Evolutionary conservation across 2,888 invertebrate species (phyloP), one percentile per base, ranked within the genome.

Genomic region (Escarpia spicata): DNA sequence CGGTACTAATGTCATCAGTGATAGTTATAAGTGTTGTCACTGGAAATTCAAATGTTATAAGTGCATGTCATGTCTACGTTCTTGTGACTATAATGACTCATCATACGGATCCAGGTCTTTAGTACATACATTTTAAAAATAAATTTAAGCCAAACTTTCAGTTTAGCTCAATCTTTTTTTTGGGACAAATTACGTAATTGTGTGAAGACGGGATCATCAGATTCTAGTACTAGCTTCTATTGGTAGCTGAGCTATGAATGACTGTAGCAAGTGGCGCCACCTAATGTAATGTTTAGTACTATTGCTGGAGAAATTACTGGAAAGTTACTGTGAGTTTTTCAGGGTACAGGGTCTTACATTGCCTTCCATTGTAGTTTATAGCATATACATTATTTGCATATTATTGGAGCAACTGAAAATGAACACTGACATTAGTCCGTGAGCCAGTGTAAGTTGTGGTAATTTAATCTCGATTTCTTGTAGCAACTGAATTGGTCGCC

Each of bases 401-500:
- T 75, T 75, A 6, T 75, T 6, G 19, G 26, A 75, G 3, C 19
- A 75, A 26, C 26, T 15, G 19, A 4, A n/a, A 26, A 15, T 75
- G n/a, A 75, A 75, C 75, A 75, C n/a, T 75, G 75, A 19, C 75
- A 75, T 75, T 75, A 75, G 75, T 26, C 75, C 1, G 6, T n/a
- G 3, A 75, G 75, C 26, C 26, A 26, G 26, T 75, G 75, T 75
- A 26, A 0, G 19, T 26, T 75, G 75, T n/a, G n/a, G 3, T 75
- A 3, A 75, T 75, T 75, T 75, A 26, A 75, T 75, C n/a, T 75
- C 19, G 6, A 75, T 43, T 90, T 91, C 19, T 44, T 90, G 26
- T 58, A 95, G 95, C 94, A 94, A 93, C 93, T 95, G 44, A 95
- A 95, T 93, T 95, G 95, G 95, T 94, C 95, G 0, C 92, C 94